Evolutionary conservation across 2,113 vertebrate species (phyloP).

Genomic region (Oenanthe melanoleuca): DNA sequence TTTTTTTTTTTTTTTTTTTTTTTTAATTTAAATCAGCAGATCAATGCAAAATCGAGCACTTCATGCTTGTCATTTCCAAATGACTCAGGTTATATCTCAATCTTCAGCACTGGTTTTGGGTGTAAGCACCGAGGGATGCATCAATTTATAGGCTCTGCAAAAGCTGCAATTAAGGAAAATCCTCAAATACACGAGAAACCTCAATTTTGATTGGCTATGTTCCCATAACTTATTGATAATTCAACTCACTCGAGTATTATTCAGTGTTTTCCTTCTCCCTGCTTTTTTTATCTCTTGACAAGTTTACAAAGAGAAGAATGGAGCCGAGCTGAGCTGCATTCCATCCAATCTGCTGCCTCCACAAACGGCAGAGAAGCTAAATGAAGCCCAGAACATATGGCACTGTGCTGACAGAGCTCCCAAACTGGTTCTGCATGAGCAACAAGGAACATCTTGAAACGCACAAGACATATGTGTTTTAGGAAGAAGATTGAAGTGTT

Average conservation of each 20-base stretch:
- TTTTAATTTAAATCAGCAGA: background rate
- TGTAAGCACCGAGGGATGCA: background rate
- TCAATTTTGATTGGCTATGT: conserved; percentile 14
- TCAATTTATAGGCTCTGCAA: background rate
- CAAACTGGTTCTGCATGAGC: conserved; percentile 71
- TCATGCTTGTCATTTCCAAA: conserved; percentile 9
- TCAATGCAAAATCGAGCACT: background rate
- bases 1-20: background rate
- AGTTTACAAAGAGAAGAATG: conserved; percentile 68
- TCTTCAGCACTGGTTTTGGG: background rate
- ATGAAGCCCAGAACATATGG: conserved; percentile 78
- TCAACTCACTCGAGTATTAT: conserved; percentile 6
- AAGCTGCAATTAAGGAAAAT: background rate
- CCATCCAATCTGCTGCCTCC: conserved; percentile 72
- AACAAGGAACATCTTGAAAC: conserved; percentile 81
- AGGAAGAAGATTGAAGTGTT: conserved; percentile 80
- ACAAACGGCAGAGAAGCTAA: conserved; percentile 71
- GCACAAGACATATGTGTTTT: conserved; percentile 81
- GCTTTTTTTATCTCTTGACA: conserved; percentile 68
- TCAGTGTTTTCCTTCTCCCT: conserved; percentile 36
- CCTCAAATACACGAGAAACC: background rate
- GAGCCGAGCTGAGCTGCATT: conserved; percentile 59
- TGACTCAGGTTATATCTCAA: background rate
- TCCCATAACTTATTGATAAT: conserved; percentile 24
- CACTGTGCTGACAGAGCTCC: conserved; percentile 70